Evolutionary conservation across 2,113 vertebrate genomes (phyloP), one percentile per base, ranked within the genome.

Genomic region (Dipodomys spectabilis): DNA sequence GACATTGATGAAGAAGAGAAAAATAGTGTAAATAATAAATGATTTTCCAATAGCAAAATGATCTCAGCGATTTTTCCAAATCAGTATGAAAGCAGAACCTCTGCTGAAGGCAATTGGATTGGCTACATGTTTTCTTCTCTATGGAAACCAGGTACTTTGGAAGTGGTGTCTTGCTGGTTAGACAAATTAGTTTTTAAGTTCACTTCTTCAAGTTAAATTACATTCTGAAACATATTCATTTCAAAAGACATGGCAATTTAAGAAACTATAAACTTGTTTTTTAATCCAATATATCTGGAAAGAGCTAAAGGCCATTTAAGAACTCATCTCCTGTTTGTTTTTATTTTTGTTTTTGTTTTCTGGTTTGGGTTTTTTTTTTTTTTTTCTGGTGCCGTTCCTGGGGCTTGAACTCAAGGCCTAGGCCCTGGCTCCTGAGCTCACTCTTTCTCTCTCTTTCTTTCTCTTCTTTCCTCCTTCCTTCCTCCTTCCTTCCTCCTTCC

Each of bases 161-260:
- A 73, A 82, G 7, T 88, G 6, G 72, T 44, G 62, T 62, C 19
- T 80, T 86, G 65, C 27, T 62, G 80, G 7, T 79, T 90, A 62
- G 39, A 12, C 30, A 73, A 86, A 23, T 44, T 35, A 16, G 5
- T 32, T 93, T 95, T 96, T 86, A 18, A 25, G 16, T 65, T 60
- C 30, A 30, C 35, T 87, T 93, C 90, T 87, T 20, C 6, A 89
- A 64, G 67, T 77, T 77, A 53, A 93, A 44, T n/a, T 77, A 69
- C 78, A 74, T 22, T 1, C 23, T 49, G 1, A 9, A 89, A 73
- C 83, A 64, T 93, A 39, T 4, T 79, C 11, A 49, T 82, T 82
- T 91, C 22, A 82, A 80, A 88, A 71, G 23, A 62, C 18, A 80
- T 16, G 23, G 53, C 1, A 32, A 62, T 44, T 83, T 86, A 28